Percentiles rank a stretch among this genome's conserved stretches.
Conservation (phyloP, 64 coral and sea anemone genomes). For the Montipora efflorescens region DNA sequence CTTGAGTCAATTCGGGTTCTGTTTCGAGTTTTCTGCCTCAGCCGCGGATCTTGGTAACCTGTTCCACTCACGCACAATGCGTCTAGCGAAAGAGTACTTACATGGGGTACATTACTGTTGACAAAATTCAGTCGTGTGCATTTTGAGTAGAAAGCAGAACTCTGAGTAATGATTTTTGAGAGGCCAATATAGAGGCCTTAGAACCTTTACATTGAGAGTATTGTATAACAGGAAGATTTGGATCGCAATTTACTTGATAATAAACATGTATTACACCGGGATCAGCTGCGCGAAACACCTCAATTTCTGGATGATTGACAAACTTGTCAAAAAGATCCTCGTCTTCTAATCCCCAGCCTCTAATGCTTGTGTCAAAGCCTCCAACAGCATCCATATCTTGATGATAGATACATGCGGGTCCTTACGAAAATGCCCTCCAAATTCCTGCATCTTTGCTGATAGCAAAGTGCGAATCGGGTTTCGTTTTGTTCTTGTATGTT, state of each 20-base stretch:
- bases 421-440: constrained; percentile 90
- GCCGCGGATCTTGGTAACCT: too few species aligned
- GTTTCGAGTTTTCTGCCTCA: too few species aligned
- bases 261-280: constrained; percentile 89
- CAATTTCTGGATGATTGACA: constrained; percentile 54
- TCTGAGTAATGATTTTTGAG: constrained; percentile 27
- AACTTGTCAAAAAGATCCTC: constrained; percentile 85
- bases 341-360: constrained; percentile 92
- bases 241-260: constrained; percentile 72
- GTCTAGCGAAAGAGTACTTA: too few species aligned
- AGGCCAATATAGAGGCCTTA: constrained; percentile 75
- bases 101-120: too few species aligned
- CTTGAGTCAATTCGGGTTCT: too few species aligned
- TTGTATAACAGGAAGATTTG: constrained; percentile 63
- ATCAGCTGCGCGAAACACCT: constrained; percentile 81
- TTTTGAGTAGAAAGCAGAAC: not conserved
- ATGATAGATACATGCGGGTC: constrained; percentile 82
- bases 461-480: constrained; percentile 35
- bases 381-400: constrained; percentile 80
- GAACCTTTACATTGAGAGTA: constrained; percentile 59
- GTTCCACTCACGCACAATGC: too few species aligned
- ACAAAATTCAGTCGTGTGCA: too few species aligned
- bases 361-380: constrained; percentile 90
- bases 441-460: constrained; percentile 83
- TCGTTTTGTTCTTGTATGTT: constrained; percentile 24